Evolutionary conservation across 2,797 vertebrate genomes (phyloP).

Genomic region (Heliangelus exortis): DNA sequence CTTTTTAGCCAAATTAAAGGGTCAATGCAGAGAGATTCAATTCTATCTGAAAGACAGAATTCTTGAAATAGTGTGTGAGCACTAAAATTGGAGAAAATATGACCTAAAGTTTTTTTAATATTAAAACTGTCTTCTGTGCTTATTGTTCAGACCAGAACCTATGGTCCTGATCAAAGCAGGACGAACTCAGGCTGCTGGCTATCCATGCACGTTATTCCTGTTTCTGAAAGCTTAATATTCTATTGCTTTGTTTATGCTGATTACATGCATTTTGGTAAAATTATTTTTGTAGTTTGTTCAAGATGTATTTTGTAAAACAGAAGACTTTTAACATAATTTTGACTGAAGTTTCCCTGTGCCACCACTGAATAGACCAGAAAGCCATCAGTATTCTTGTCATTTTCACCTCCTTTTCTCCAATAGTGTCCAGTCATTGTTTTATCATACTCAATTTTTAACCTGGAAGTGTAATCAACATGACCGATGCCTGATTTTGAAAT

Average conservation of each 20-base stretch:
- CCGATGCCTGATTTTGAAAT: not conserved
- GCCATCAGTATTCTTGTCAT: not conserved
- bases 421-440: not conserved
- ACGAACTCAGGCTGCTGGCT: not conserved
- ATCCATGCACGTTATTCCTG: rapidly evolving
- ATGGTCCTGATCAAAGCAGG: not conserved
- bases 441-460: not conserved
- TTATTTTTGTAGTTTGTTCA: not conserved
- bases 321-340: not conserved
- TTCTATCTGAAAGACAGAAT: not conserved
- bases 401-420: not conserved
- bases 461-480: not conserved
- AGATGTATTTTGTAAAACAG: not conserved
- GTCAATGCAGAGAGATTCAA: not conserved
- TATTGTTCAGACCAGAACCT: not conserved
- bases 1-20: not conserved
- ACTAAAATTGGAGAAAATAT: not conserved
- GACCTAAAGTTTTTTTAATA: not conserved
- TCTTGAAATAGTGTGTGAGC: not conserved
- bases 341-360: not conserved
- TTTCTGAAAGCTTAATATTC: not conserved
- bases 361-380: not conserved
- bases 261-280: not conserved
- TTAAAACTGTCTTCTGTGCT: not conserved
- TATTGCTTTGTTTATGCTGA: not conserved